phyloP scores from a whole-genome alignment of 1,140 invertebrate genomes.

The Calliopsis andreniformis region DNA sequence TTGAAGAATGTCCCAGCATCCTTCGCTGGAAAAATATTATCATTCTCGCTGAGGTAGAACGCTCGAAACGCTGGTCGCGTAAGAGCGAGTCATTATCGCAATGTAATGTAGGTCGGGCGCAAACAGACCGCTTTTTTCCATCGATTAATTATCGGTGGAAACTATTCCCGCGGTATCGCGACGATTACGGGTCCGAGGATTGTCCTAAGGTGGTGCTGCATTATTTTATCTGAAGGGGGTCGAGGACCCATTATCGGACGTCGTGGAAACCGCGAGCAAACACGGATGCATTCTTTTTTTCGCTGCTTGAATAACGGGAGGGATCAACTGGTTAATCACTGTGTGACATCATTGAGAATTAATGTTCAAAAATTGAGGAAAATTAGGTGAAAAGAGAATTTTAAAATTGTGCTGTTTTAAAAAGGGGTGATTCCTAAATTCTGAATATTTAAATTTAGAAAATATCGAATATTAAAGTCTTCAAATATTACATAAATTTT shows the following conservation, averaged over 20 bases:
- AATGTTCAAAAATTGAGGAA: no score
- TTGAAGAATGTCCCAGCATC: neutral
- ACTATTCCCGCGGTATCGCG: conserved; percentile 59
- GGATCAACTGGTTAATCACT: no score
- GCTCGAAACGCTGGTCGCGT: conserved; percentile 14
- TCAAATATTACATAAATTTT: no score
- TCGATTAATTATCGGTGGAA: conserved; percentile 68
- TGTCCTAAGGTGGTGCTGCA: conserved; percentile 23
- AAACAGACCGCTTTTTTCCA: conserved; percentile 61
- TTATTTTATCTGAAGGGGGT: conserved; percentile 65
- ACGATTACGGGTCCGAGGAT: conserved; percentile 37
- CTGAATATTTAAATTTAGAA: no score
- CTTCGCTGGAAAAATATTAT: conserved; percentile 23
- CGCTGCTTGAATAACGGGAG: neutral
- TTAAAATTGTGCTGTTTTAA: no score
- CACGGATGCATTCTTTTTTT: conserved; percentile 50
- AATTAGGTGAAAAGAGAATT: no score
- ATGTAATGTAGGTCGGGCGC: conserved; percentile 66
- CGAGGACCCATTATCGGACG: conserved; percentile 69
- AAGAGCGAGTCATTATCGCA: conserved; percentile 58
- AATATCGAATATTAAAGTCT: no score
- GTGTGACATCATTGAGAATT: no score
- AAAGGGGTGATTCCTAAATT: no score
- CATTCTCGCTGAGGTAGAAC: neutral
- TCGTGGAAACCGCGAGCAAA: conserved; percentile 47